Evolutionary conservation across 1,140 invertebrate species (phyloP).

Genomic region (Camponotus vicinus): DNA sequence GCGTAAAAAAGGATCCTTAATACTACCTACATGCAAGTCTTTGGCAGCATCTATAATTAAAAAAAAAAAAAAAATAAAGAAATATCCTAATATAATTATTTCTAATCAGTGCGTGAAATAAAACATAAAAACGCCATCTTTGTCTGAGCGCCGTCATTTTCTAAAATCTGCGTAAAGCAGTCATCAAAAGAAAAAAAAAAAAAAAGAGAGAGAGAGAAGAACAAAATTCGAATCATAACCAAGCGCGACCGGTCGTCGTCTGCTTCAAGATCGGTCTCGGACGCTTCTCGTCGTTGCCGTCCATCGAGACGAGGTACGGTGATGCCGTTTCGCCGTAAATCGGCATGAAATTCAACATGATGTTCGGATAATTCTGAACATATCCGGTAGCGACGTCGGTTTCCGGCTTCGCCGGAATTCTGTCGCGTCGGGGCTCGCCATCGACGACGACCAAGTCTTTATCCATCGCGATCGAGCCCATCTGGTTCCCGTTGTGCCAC

Average conservation of each 20-base stretch:
- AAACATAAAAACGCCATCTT: slow-evolving; percentile 47
- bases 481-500: not conserved
- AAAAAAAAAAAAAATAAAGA: slow-evolving; percentile 14
- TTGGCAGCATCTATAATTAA: not conserved
- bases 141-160: not conserved
- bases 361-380: not conserved
- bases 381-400: too few species aligned
- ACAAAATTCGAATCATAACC: not conserved
- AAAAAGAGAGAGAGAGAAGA: not conserved
- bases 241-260: not conserved
- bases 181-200: slow-evolving; percentile 13
- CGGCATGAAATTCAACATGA: not conserved
- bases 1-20: slow-evolving; percentile 7
- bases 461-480: not conserved
- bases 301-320: not conserved
- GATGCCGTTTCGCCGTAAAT: not conserved
- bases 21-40: not conserved
- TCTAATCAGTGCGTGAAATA: not conserved
- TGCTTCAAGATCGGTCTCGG: slow-evolving; percentile 37
- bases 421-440: not conserved
- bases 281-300: not conserved
- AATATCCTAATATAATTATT: slow-evolving; percentile 20
- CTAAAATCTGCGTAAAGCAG: slow-evolving; percentile 22
- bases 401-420: not conserved
- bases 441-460: not conserved